Evolutionary conservation across 2,888 invertebrate genomes (phyloP).

Genomic region (Xestia c-nigrum): DNA sequence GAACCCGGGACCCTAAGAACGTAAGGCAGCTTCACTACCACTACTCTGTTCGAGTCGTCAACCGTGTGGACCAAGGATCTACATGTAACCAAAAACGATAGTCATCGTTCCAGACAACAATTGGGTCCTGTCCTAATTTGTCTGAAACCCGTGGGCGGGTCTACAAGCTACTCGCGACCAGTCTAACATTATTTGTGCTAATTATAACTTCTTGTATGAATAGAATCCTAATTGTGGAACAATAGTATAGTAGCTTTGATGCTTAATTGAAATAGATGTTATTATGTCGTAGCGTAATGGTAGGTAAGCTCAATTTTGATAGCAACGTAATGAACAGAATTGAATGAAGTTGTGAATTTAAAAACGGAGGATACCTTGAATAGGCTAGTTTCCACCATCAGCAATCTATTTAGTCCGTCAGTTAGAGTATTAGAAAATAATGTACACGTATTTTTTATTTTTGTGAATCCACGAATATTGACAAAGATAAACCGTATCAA

Average conservation of each 20-base stretch:
- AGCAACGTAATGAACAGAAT: too few relatives aligned
- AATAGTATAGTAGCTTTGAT: not conserved
- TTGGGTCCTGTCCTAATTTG: constrained; percentile 19
- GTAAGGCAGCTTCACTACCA: too few relatives aligned
- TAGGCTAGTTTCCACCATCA: too few relatives aligned
- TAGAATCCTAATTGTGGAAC: constrained; percentile 10
- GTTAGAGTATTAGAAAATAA: too few relatives aligned
- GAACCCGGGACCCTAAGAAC: too few relatives aligned
- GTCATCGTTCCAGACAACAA: not conserved
- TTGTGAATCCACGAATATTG: too few relatives aligned
- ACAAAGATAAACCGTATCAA: too few relatives aligned
- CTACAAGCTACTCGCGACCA: not conserved
- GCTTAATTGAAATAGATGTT: constrained; percentile 14
- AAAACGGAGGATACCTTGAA: too few relatives aligned
- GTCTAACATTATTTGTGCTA: constrained; percentile 24
- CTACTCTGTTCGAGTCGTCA: too few relatives aligned
- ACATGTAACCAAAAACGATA: not conserved
- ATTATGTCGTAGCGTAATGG: not conserved
- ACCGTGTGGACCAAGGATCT: too few relatives aligned
- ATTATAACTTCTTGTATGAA: constrained; percentile 21
- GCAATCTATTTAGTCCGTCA: too few relatives aligned
- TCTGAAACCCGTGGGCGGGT: not conserved
- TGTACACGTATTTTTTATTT: too few relatives aligned
- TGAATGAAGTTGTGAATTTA: not conserved
- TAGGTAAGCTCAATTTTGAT: not conserved